A percentile compares a stretch with the other conserved stretches of the same genome.
phyloP scores from a whole-genome alignment of 2,888 invertebrate genomes.

The Acronicta alni region DNA sequence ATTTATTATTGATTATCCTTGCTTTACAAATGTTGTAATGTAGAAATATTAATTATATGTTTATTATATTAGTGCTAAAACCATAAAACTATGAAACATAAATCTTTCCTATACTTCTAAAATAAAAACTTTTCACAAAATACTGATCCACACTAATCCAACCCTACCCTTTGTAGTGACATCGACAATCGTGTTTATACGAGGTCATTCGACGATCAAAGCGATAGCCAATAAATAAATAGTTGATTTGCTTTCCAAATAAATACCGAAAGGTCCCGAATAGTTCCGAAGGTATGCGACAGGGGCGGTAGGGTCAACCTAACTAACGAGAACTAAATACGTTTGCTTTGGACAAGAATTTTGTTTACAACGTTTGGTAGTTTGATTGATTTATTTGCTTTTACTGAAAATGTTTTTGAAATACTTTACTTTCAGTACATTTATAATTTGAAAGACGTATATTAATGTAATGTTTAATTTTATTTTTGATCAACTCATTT shows the following conservation, averaged over 20 bases:
- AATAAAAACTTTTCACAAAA: too few species aligned
- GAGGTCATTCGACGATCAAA: conserved; percentile 84
- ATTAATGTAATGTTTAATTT: too few species aligned
- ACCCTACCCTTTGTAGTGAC: conserved; percentile 74
- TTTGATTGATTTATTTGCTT: conserved; percentile 63
- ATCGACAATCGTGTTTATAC: conserved; percentile 81
- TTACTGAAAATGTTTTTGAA: conserved; percentile 29
- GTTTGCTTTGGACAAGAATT: conserved; percentile 72
- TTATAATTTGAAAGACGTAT: too few species aligned
- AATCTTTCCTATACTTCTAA: not conserved
- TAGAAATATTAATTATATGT: too few species aligned
- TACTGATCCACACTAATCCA: conserved; percentile 64
- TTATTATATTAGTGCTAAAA: too few species aligned
- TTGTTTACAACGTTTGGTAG: conserved; percentile 56
- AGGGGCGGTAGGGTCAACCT: conserved; percentile 66
- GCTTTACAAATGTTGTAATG: too few species aligned
- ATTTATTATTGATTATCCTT: too few species aligned
- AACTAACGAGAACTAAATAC: conserved; percentile 80
- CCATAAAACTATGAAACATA: too few species aligned
- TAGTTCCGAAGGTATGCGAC: conserved; percentile 78
- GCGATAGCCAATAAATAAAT: conserved; percentile 87
- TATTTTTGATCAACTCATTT: too few species aligned
- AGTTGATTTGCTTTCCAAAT: conserved; percentile 87
- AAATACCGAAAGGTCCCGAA: conserved; percentile 78
- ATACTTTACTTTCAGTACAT: too few species aligned